A percentile compares a stretch with the other conserved stretches of the same genome.
Evolutionary conservation across 2,113 vertebrate genomes (phyloP).

Genomic region (Prochilodus magdalenae): DNA sequence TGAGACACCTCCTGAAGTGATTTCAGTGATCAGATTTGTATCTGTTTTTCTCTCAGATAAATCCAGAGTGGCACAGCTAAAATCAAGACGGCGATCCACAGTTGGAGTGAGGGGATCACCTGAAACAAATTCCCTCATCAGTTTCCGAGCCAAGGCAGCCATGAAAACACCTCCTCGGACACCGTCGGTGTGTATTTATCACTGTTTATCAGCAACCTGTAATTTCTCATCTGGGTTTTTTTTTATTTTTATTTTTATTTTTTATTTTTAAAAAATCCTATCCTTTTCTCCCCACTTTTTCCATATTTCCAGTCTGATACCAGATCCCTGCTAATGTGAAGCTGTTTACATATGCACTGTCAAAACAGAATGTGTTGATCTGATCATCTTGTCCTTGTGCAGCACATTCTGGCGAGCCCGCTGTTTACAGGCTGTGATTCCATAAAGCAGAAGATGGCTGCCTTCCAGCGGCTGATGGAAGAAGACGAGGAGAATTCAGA

Average conservation of each 20-base stretch:
- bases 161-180: constrained; percentile 64
- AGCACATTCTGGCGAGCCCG: constrained; percentile 67
- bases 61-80: constrained; percentile 74
- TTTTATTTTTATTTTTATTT: too few relatives aligned
- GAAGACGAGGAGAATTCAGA: constrained; percentile 67
- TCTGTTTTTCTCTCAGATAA: constrained; percentile 64
- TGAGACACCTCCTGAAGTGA: too few relatives aligned
- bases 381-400: constrained; percentile 51
- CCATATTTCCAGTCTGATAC: too few relatives aligned
- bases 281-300: not conserved
- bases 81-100: constrained; percentile 69
- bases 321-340: not conserved
- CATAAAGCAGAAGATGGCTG: constrained; percentile 78
- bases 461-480: constrained; percentile 76
- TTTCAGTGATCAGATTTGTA: too few relatives aligned
- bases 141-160: constrained; percentile 74
- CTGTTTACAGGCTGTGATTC: constrained; percentile 64
- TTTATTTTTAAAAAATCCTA: too few relatives aligned
- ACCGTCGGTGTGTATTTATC: constrained; percentile 58
- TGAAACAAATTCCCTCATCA: constrained; percentile 79
- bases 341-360: constrained; percentile 28
- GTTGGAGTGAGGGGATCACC: constrained; percentile 78
- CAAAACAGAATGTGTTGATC: constrained; percentile 32
- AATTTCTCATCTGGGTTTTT: not conserved
- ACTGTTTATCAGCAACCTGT: not conserved